Percentiles rank a stretch among this genome's conserved stretches.
phyloP scores from a whole-genome alignment of 2,888 invertebrate species.

The Drosophila paramelanica region DNA sequence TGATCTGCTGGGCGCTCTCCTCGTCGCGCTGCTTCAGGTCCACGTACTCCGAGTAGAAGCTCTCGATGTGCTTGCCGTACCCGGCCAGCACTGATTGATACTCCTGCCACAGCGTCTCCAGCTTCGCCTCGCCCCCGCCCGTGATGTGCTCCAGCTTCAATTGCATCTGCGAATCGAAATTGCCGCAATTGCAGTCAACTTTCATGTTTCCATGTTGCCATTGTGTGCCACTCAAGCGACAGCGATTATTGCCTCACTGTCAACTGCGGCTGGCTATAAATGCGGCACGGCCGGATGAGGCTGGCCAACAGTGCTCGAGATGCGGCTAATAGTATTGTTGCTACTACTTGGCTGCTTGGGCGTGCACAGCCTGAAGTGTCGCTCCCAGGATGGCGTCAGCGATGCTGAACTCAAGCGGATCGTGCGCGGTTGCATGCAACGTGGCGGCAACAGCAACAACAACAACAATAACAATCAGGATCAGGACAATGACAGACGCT shows the following conservation, averaged over 20 bases:
- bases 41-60: conserved; percentile 85
- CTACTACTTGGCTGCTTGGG: conserved; percentile 24
- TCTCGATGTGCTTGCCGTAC: conserved; percentile 84
- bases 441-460: conserved; percentile 57
- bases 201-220: conserved; percentile 26
- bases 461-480: conserved; percentile 35
- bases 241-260: conserved; percentile 34
- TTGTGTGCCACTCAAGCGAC: conserved; percentile 62
- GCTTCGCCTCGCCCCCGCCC: conserved; percentile 85
- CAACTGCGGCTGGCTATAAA: conserved; percentile 53
- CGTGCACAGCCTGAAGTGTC: conserved; percentile 85
- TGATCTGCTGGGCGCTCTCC: conserved; percentile 82
- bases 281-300: background rate
- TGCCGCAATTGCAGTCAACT: conserved; percentile 5
- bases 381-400: conserved; percentile 87
- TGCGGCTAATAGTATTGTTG: conserved; percentile 36
- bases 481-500: conserved; percentile 27
- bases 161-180: conserved; percentile 77
- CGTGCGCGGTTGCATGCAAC: conserved; percentile 87
- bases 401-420: conserved; percentile 87
- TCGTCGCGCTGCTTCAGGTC: conserved; percentile 85
- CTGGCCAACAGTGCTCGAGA: conserved; percentile 34
- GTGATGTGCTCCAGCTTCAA: conserved; percentile 85
- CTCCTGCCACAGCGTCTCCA: conserved; percentile 85
- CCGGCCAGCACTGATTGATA: conserved; percentile 84